Evolutionary conservation across 2,888 invertebrate genomes (phyloP).

Genomic region (Drosophila basisetae): DNA sequence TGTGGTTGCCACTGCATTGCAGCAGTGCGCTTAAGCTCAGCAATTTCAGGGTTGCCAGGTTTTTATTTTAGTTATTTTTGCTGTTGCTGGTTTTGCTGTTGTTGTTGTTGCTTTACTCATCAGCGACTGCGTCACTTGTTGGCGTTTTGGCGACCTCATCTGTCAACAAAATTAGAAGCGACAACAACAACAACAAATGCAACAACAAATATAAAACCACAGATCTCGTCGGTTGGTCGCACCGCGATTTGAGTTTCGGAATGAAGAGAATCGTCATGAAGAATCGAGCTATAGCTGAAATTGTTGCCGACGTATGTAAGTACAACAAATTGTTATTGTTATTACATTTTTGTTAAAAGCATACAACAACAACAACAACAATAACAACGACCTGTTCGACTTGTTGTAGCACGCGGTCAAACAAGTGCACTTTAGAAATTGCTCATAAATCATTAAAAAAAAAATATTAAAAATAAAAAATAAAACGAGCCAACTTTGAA

Average conservation of each 20-base stretch:
- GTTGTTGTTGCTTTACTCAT: conserved; percentile 47
- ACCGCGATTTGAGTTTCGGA: conserved; percentile 43
- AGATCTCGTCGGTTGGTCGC: conserved; percentile 44
- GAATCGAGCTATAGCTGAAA: conserved; percentile 10
- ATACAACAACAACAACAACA: conserved; percentile 35
- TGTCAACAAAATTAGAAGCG: conserved; percentile 79
- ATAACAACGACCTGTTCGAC: conserved; percentile 66
- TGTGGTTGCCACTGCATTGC: conserved; percentile 52
- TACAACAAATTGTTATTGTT: conserved; percentile 70
- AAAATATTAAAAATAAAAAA: conserved; percentile 23
- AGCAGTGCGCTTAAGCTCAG: conserved; percentile 70
- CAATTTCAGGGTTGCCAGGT: conserved; percentile 76
- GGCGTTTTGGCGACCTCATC: conserved; percentile 76
- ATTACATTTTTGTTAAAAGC: conserved; percentile 54
- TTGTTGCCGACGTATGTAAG: conserved; percentile 27
- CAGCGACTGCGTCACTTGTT: conserved; percentile 62
- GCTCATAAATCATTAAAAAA: conserved; percentile 77
- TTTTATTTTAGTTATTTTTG: conserved; percentile 34
- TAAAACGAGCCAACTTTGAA: conserved; percentile 55
- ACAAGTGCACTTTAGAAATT: conserved; percentile 83
- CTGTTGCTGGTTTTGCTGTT: neutral
- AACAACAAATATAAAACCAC: conserved; percentile 18
- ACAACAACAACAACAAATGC: conserved; percentile 39
- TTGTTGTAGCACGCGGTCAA: conserved; percentile 80
- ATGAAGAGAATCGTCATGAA: conserved; percentile 30